Percentiles rank a stretch among this genome's conserved stretches.
phyloP scores from a whole-genome alignment of 2,888 invertebrate species.

The Gnatocerus cornutus region DNA sequence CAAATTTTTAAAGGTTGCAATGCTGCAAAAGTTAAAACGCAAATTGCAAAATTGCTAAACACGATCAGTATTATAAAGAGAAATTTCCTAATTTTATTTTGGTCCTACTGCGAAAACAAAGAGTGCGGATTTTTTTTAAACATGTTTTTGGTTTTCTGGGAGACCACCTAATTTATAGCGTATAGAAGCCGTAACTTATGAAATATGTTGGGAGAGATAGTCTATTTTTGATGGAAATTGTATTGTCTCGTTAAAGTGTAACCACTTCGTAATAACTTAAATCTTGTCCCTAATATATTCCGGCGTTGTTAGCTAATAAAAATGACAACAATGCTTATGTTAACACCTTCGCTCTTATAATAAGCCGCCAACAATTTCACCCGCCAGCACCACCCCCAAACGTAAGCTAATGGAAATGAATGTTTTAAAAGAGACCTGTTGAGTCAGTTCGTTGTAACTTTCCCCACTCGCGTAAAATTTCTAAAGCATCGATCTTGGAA shows the following conservation, averaged over 20 bases:
- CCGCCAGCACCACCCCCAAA: not conserved
- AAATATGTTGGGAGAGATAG: not conserved
- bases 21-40: no score
- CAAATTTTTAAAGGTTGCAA: no score
- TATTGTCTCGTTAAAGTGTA: not conserved
- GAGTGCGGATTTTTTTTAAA: no score
- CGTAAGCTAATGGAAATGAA: conserved; percentile 46
- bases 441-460: conserved; percentile 21
- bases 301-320: not conserved
- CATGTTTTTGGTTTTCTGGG: no score
- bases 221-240: not conserved
- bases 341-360: conserved; percentile 17
- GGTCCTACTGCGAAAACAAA: no score
- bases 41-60: no score
- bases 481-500: not conserved
- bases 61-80: no score
- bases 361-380: conserved; percentile 1
- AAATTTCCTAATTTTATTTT: no score
- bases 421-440: conserved; percentile 51
- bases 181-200: not conserved
- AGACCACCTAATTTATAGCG: no score
- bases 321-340: conserved; percentile 25
- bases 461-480: not conserved
- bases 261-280: conserved; percentile 12
- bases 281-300: not conserved